These are phyloP conservation scores for Brachypodius melanocephalos DNA, from an alignment of 2,113 vertebrate species.

Conservation along the genomic window DNA sequence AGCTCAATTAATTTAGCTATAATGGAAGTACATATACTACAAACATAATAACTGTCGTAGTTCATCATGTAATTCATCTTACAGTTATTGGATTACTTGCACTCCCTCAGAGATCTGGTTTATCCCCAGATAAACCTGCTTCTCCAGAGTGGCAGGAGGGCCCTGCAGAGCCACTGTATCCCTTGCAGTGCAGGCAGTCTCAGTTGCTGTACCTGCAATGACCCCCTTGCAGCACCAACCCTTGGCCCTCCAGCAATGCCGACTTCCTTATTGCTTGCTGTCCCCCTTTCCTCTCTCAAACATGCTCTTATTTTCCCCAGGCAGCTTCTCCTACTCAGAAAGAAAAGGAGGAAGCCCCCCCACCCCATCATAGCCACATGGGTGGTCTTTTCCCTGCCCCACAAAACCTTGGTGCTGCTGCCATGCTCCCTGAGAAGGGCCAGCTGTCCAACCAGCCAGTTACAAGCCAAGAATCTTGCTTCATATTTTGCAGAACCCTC, in stretches of 20 bases:
- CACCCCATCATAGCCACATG: no score
- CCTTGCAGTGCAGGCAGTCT: not conserved
- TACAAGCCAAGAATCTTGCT: not conserved
- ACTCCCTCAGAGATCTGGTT: not conserved
- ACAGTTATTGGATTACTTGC: not conserved
- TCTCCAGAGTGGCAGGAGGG: not conserved
- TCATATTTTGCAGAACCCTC: not conserved
- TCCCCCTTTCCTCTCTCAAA: not conserved
- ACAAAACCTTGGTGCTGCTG: not conserved
- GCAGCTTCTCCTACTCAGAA: not conserved
- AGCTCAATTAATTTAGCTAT: constrained; percentile 22
- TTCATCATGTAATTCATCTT: not conserved
- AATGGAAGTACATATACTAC: not conserved
- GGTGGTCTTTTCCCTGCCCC: not conserved
- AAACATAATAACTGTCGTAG: not conserved
- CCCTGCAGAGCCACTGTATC: not conserved
- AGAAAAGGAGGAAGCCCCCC: not conserved
- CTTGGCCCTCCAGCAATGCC: not conserved
- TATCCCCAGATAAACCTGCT: not conserved
- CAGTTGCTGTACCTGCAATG: rapidly evolving
- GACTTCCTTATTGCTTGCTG: not conserved
- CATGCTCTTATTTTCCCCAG: not conserved
- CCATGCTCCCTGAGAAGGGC: not conserved
- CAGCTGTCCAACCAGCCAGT: not conserved
- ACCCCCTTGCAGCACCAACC: not conserved